phyloP scores from a whole-genome alignment of 2,113 vertebrate species.

The Anoplopoma fimbria region DNA sequence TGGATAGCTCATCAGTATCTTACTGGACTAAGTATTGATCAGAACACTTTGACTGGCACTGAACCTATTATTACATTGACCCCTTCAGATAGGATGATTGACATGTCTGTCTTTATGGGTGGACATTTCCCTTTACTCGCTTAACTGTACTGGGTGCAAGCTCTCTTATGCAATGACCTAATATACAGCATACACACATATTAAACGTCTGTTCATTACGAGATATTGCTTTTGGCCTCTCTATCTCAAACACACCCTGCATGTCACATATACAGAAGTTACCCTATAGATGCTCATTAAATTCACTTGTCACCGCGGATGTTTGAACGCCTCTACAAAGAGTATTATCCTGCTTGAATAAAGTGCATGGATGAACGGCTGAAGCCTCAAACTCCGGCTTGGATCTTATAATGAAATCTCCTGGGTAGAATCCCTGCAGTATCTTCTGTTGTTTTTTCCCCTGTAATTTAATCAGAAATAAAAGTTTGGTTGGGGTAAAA shows the following conservation, averaged over 20 bases:
- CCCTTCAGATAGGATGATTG: not conserved
- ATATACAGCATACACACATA: not conserved
- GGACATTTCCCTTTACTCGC: not conserved
- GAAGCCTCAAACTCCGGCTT: conserved; percentile 35
- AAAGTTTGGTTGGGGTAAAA: conserved; percentile 38
- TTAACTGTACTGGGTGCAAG: not conserved
- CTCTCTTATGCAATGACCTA: not conserved
- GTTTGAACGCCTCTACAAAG: conserved; percentile 44
- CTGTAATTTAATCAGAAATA: conserved; percentile 19
- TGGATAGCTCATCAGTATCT: not conserved
- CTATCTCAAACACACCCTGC: not conserved
- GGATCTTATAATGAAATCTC: conserved; percentile 53
- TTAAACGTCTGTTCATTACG: not conserved
- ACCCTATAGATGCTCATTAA: conserved; percentile 39
- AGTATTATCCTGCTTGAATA: conserved; percentile 35
- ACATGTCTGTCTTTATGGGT: not conserved
- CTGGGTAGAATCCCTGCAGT: conserved; percentile 11
- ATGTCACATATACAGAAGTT: not conserved
- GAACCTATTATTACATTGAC: not conserved
- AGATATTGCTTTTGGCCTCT: not conserved
- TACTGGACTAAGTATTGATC: conserved; percentile 3
- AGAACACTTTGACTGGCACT: not conserved
- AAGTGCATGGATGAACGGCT: conserved; percentile 38
- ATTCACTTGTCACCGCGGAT: conserved; percentile 21
- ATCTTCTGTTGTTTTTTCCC: not conserved